A percentile compares a stretch with the other conserved stretches of the same genome.
Conservation (phyloP, 2,888 invertebrate genomes). For the Eretmocerus hayati region DNA sequence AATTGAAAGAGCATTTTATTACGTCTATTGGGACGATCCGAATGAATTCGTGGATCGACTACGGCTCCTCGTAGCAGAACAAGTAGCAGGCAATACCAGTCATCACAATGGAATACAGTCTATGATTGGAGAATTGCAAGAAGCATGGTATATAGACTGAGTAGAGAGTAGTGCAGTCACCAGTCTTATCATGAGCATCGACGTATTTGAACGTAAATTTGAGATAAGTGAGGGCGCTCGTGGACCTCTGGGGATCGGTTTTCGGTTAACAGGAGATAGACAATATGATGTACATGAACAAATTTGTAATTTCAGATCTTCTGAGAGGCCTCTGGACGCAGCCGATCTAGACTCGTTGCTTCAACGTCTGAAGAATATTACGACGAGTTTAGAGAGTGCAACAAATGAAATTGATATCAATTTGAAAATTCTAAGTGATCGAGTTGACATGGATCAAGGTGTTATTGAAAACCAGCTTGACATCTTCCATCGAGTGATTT, state of each 20-base stretch:
- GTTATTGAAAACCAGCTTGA: no score
- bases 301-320: no score
- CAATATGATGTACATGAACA: not conserved
- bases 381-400: no score
- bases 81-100: not conserved
- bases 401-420: no score
- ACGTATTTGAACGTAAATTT: not conserved
- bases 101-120: not conserved
- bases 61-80: not conserved
- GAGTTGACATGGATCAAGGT: no score
- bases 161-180: not conserved
- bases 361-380: no score
- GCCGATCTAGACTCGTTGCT: no score
- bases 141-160: slow-evolving; percentile 1
- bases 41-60: slow-evolving; percentile 1
- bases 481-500: no score
- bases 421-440: no score
- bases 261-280: not conserved
- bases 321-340: no score
- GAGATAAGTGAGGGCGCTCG: not conserved
- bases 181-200: not conserved
- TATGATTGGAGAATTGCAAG: slow-evolving; percentile 3
- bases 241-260: not conserved
- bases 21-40: not conserved
- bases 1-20: no score